Evolutionary conservation across 2,888 invertebrate genomes (phyloP).

Genomic region (Lycia hirtaria): DNA sequence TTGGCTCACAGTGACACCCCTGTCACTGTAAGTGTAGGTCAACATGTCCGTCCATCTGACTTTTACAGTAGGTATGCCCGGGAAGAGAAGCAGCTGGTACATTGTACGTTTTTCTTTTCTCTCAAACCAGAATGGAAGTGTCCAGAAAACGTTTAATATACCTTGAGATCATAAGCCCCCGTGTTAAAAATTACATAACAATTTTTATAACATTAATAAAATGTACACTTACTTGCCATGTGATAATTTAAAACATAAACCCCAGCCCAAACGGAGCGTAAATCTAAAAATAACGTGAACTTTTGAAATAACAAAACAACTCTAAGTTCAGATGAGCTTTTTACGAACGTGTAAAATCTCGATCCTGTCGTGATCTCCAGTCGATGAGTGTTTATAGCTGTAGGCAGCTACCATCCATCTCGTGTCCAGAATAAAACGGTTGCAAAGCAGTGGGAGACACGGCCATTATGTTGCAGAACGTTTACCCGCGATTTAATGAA

Average conservation of each 20-base stretch:
- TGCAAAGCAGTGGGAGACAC: slow-evolving; percentile 10
- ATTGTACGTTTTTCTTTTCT: too few relatives aligned
- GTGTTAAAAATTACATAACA: too few relatives aligned
- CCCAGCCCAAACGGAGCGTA: neutral
- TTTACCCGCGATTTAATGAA: slow-evolving; percentile 15
- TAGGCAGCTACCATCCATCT: slow-evolving; percentile 19
- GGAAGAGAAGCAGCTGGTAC: too few relatives aligned
- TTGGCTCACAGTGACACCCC: too few relatives aligned
- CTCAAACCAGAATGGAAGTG: too few relatives aligned
- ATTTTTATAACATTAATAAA: too few relatives aligned
- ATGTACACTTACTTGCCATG: too few relatives aligned
- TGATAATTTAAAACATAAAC: neutral
- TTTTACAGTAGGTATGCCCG: too few relatives aligned
- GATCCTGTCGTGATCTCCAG: slow-evolving; percentile 4
- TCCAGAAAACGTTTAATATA: too few relatives aligned
- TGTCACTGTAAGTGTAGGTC: too few relatives aligned
- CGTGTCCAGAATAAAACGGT: neutral
- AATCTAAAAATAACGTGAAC: neutral
- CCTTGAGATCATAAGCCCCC: too few relatives aligned
- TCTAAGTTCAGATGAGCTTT: slow-evolving; percentile 2
- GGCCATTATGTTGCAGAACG: neutral
- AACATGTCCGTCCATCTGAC: too few relatives aligned
- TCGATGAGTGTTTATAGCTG: slow-evolving; percentile 10
- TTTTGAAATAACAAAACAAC: slow-evolving; percentile 6
- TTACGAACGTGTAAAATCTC: slow-evolving; percentile 20